Base-by-base conservation (phyloP, 2,113 vertebrate genomes). In the Sterna hirundo region DNA sequence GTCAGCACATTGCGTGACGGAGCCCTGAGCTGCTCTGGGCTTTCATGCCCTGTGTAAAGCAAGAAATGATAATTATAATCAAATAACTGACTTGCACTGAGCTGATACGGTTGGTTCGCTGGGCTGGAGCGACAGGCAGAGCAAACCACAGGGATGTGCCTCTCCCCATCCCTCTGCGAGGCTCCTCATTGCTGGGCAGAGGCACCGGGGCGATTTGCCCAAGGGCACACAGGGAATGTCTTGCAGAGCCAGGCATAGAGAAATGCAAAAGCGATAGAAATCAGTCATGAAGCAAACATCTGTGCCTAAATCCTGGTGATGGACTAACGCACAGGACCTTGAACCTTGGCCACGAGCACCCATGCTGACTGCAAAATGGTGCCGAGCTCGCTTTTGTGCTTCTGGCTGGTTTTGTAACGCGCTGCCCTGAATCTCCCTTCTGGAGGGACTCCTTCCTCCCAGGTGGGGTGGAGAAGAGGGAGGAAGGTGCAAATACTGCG, bases 31-130 rank as follows among this genome's bases (percentile, higher is more conserved):
- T 19, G 86, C 89, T 92, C 87, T 42, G 88, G 70, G 92, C 94
- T 95, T 93, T 95, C 86, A 58, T 44, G 89, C 83, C 83, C 93
- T 6, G 46, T 90, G 94, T 94, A 85, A 58, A 93, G 92, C 94
- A 85, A 90, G 93, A 74, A 68, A 88, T 69, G 62, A 83, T 92
- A 83, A 96, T 95, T 72, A 80, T 54, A 86, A 95, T 77, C 84
- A 91, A 96, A 96, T 76, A 91, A 85, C 29, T 4, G 11, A 40
- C 81, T 62, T 36, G 85, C n/a, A 22, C 77, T 5, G 47, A 94
- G 94, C 77, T 2, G 44, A 44, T 72, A 89, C 4, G 7, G 74
- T 38, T 51, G 80, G 66, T 49, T 88, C 82, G 3, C 19, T 3
- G 36, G 74, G 86, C 65, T 61, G 13, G 1, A 64, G 94, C 0